Evolutionary conservation across 1,140 invertebrate species (phyloP).

Genomic region (Drosophila setifemur): DNA sequence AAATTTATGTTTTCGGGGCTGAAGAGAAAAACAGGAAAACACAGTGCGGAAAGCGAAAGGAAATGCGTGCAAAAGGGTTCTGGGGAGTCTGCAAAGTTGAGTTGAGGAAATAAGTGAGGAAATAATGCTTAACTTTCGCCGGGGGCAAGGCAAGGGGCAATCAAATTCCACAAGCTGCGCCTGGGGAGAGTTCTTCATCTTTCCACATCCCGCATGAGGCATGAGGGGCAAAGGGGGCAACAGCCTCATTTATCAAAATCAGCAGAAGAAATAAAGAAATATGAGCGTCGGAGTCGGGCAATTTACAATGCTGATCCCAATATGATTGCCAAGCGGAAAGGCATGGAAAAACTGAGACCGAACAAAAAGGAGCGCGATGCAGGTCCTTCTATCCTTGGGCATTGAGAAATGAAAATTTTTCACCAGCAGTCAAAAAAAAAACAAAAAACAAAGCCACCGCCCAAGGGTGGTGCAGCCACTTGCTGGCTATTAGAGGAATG

Average conservation of each 20-base stretch:
- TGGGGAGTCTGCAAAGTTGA: slow-evolving; percentile 33
- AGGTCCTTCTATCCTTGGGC: slow-evolving; percentile 30
- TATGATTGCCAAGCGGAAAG: slow-evolving; percentile 39
- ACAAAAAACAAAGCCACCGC: slow-evolving; percentile 20
- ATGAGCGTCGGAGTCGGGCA: slow-evolving; percentile 40
- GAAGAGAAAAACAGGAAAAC: slow-evolving; percentile 21
- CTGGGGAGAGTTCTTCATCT: slow-evolving; percentile 20
- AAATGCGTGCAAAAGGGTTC: slow-evolving; percentile 45
- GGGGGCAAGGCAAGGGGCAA: slow-evolving; percentile 41
- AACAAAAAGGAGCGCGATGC: no score
- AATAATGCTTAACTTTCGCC: slow-evolving; percentile 67
- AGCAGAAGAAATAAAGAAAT: slow-evolving; percentile 44
- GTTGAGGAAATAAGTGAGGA: slow-evolving; percentile 74
- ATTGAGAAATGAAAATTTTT: slow-evolving; percentile 42
- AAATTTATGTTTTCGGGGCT: slow-evolving; percentile 63
- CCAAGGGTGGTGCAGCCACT: slow-evolving; percentile 32
- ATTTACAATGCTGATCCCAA: slow-evolving; percentile 47
- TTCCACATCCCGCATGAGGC: no score
- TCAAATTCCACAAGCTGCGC: slow-evolving; percentile 50
- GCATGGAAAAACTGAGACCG: slow-evolving; percentile 1
- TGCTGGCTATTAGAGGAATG: slow-evolving; percentile 27
- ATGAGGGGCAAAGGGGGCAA: no score
- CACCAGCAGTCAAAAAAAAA: slow-evolving; percentile 14
- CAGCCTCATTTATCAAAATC: slow-evolving; percentile 72
- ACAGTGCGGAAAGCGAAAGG: slow-evolving; percentile 12